phyloP scores from a whole-genome alignment of 2,888 invertebrate genomes.

The Trachelus tabidus region DNA sequence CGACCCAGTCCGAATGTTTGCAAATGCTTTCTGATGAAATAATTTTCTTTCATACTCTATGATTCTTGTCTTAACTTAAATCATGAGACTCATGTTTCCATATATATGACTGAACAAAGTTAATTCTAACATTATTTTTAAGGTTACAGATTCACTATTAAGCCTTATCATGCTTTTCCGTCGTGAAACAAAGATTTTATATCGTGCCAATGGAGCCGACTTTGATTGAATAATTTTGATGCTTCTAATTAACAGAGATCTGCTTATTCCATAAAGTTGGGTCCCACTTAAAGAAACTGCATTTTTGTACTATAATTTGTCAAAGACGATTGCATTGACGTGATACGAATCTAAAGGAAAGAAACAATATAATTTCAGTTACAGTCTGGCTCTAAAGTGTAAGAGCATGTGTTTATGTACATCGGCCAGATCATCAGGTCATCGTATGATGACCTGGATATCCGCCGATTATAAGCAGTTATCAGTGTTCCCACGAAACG shows the following conservation, averaged over 20 bases:
- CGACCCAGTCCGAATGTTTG: too few species aligned
- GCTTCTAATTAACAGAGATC: neutral
- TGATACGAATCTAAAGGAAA: neutral
- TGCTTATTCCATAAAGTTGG: neutral
- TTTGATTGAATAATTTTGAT: neutral
- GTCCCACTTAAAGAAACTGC: neutral
- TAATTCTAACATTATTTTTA: too few species aligned
- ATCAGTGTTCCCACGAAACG: constrained; percentile 10
- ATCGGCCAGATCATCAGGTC: constrained; percentile 7
- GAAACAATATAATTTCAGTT: neutral
- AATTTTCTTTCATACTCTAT: too few species aligned
- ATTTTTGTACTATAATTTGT: neutral
- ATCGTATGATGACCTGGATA: constrained; percentile 52
- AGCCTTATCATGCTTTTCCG: too few species aligned
- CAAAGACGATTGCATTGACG: neutral
- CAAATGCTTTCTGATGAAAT: too few species aligned
- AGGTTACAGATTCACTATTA: too few species aligned
- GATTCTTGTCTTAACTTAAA: too few species aligned
- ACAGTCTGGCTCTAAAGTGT: neutral
- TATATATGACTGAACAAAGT: too few species aligned
- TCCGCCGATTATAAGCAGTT: constrained; percentile 57
- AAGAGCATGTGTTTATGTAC: neutral
- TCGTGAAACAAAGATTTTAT: neutral
- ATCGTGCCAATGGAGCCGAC: neutral
- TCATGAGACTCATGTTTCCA: too few species aligned